A percentile compares a stretch with the other conserved stretches of the same genome.
These are phyloP conservation scores for Vannuccia rotundouncinata DNA, from an alignment of 2,888 invertebrate genomes.

Conservation along the genomic window DNA sequence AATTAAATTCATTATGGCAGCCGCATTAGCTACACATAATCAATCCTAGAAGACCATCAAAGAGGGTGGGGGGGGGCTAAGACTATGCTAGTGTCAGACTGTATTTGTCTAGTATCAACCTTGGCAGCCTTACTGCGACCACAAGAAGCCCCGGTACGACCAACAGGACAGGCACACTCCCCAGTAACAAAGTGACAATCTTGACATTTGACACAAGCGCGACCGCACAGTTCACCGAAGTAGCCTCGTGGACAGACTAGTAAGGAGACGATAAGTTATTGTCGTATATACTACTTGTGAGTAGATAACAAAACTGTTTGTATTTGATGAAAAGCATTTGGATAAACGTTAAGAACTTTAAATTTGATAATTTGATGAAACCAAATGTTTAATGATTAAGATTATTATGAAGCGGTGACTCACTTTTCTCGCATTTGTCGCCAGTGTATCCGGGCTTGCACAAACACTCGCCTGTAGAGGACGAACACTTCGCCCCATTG, in stretches of 20 bases:
- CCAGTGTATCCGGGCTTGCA: not conserved
- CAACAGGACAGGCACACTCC: not conserved
- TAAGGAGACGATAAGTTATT: too few relatives aligned
- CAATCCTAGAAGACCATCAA: not conserved
- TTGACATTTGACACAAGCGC: not conserved
- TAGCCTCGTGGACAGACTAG: not conserved
- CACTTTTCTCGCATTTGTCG: not conserved
- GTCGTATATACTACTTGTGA: too few relatives aligned
- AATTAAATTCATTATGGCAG: too few relatives aligned
- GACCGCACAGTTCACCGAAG: not conserved
- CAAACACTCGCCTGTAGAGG: not conserved
- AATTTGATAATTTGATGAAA: too few relatives aligned
- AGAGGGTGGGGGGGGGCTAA: not conserved
- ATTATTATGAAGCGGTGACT: too few relatives aligned
- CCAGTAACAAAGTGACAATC: not conserved
- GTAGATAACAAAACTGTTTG: too few relatives aligned
- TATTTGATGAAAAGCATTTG: too few relatives aligned
- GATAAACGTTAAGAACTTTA: too few relatives aligned
- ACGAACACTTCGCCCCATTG: not conserved
- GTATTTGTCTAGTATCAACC: not conserved
- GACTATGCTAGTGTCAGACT: not conserved
- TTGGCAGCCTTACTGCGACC: not conserved
- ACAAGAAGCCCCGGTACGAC: not conserved
- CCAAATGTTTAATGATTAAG: too few relatives aligned
- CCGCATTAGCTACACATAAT: too few relatives aligned